Percentiles rank a stretch among this genome's conserved stretches.
These are phyloP conservation scores for Enteromius afrohamiltoni DNA, from an alignment of 2,797 vertebrate species.

Conservation along the genomic window DNA sequence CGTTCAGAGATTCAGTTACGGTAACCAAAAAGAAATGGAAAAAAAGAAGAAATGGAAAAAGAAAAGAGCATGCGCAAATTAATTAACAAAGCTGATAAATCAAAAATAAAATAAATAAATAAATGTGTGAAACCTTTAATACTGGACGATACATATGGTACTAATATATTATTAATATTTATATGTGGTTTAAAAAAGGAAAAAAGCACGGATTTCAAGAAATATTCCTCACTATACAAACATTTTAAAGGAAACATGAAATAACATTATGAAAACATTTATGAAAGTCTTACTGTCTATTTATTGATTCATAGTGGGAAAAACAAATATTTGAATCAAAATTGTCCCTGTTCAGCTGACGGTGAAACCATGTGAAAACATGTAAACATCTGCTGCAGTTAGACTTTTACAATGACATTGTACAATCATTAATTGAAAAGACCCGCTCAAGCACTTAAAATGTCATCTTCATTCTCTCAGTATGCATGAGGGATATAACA, in stretches of 20 bases:
- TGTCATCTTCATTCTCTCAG: constrained; percentile 8
- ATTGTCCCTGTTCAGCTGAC: not conserved
- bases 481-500: not conserved
- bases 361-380: not conserved
- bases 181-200: not conserved
- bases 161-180: not conserved
- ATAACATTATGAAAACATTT: not conserved
- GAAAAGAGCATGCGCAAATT: not conserved
- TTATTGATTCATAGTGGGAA: not conserved
- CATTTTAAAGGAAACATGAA: not conserved
- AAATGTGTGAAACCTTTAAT: not conserved
- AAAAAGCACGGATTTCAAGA: not conserved
- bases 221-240: not conserved
- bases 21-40: not conserved
- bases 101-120: not conserved
- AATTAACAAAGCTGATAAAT: not conserved
- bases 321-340: not conserved
- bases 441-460: not conserved
- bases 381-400: not conserved
- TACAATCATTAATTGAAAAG: not conserved
- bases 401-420: not conserved
- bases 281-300: not conserved
- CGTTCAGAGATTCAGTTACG: not conserved
- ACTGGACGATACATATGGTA: not conserved
- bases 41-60: not conserved